Conservation (phyloP, 2,113 vertebrate species). For the Petaurus breviceps region DNA sequence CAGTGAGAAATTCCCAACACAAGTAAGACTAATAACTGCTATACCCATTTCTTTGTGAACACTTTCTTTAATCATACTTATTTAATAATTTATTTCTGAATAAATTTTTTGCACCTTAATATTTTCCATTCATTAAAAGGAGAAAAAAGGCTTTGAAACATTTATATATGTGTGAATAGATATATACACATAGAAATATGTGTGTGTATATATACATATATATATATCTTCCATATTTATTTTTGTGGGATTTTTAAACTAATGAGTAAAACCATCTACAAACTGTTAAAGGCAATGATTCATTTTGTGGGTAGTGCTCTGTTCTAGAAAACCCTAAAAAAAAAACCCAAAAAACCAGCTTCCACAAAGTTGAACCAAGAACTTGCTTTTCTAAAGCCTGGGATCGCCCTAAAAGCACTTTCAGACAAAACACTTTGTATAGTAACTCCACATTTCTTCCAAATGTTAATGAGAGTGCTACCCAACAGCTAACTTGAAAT, state of each 20-base stretch:
- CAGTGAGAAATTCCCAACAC: not conserved
- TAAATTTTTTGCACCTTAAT: not conserved
- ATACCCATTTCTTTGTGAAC: not conserved
- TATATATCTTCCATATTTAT: not conserved
- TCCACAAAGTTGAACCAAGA: conserved; percentile 21
- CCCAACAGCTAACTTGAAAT: not conserved
- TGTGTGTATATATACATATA: not conserved
- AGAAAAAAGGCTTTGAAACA: not conserved
- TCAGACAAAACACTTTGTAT: conserved; percentile 2
- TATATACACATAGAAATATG: too few relatives aligned
- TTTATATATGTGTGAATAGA: too few relatives aligned
- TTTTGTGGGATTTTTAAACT: not conserved
- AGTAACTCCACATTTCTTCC: not conserved
- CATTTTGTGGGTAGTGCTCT: not conserved
- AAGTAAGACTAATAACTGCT: not conserved
- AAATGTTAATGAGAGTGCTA: conserved; percentile 58
- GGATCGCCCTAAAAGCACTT: conserved; percentile 56
- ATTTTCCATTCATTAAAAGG: not conserved
- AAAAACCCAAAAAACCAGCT: not conserved
- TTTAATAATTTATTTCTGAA: not conserved
- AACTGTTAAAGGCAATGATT: not conserved
- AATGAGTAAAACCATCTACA: not conserved
- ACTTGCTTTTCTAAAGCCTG: conserved; percentile 47
- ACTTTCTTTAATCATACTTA: not conserved
- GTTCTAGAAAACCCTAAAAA: not conserved